Base-by-base conservation (phyloP, 2,888 invertebrate species). In the Theretra japonica region DNA sequence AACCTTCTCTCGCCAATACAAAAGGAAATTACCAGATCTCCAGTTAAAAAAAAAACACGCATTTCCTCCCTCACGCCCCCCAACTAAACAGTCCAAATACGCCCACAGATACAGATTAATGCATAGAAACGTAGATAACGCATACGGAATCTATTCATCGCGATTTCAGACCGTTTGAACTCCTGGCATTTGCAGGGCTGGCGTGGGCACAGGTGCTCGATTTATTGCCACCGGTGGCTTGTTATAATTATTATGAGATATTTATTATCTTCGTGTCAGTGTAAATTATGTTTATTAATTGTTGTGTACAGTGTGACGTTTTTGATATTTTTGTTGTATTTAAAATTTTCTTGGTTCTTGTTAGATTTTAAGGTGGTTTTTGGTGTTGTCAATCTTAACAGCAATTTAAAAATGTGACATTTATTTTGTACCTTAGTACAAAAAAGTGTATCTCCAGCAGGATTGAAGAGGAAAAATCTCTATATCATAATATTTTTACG, bases 121-220 rank as follows among this genome's bases (percentile, higher is more conserved):
- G 65, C 41, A 41, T 48, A 48, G 65, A 48, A 65, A 65, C 65
- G 1, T 23, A 88, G 92, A 92, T 92, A 92, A 87, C 88, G 88
- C 86, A 88, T 89, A 89, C 85, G 86, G 86, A 88, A 88, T 88
- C 89, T 84, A 88, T 89, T 86, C 85, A 89, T 89, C 88, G 82
- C 82, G 79, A 83, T 86, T 87, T 85, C 85, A 87, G 88, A 89
- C 86, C 88, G 81, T 85, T 83, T 83, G 85, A 84, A 86, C 82
- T 83, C 83, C 82, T 79, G 78, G 71, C 75, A 77, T 77, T 80
- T 77, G 59, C 83, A 88, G 86, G 88, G 88, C 73, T 89, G 86
- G 62, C 69, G 59, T 41, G 65, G 65, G 65, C 65, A 65, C 65
- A 65, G 65, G 69, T 69, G 69, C 53, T 56, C 30, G 19, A 69